Evolutionary conservation across 2,888 invertebrate genomes (phyloP).

Genomic region (Drosophila tripunctata): DNA sequence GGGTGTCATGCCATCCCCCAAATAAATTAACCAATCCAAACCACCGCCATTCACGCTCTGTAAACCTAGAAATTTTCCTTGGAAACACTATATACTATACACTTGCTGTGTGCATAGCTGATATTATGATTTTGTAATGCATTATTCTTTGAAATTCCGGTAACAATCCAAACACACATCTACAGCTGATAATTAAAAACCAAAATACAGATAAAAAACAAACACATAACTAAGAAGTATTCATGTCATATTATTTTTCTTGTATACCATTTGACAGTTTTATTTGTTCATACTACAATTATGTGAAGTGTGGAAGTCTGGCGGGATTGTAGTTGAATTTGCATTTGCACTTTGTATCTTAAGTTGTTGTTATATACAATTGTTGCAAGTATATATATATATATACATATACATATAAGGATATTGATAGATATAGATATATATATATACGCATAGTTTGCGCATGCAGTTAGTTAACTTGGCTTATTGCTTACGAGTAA

Average conservation of each 20-base stretch:
- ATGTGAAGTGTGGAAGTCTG: slow-evolving; percentile 16
- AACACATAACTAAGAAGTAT: background rate
- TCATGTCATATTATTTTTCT: slow-evolving; percentile 5
- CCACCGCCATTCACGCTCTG: no score
- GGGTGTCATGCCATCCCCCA: slow-evolving; percentile 88
- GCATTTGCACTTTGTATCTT: slow-evolving; percentile 16
- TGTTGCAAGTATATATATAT: slow-evolving; percentile 5
- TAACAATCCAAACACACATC: background rate
- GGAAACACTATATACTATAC: background rate
- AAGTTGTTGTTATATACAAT: slow-evolving; percentile 53
- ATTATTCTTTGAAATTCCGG: slow-evolving; percentile 11
- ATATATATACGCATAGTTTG: background rate
- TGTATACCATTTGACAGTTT: slow-evolving; percentile 35
- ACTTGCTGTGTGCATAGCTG: background rate
- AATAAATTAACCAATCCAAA: slow-evolving; percentile 21
- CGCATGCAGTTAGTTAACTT: slow-evolving; percentile 1
- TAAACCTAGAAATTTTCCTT: background rate
- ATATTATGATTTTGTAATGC: slow-evolving; percentile 13
- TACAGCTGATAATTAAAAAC: slow-evolving; percentile 17
- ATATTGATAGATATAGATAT: no score
- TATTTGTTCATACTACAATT: slow-evolving; percentile 34
- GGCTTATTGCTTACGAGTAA: slow-evolving; percentile 37
- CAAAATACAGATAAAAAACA: slow-evolving; percentile 3
- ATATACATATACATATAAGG: background rate
- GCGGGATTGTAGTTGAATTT: slow-evolving; percentile 13